Base-by-base conservation (phyloP, 2,797 vertebrate species). In the Nyctalus aviator region DNA sequence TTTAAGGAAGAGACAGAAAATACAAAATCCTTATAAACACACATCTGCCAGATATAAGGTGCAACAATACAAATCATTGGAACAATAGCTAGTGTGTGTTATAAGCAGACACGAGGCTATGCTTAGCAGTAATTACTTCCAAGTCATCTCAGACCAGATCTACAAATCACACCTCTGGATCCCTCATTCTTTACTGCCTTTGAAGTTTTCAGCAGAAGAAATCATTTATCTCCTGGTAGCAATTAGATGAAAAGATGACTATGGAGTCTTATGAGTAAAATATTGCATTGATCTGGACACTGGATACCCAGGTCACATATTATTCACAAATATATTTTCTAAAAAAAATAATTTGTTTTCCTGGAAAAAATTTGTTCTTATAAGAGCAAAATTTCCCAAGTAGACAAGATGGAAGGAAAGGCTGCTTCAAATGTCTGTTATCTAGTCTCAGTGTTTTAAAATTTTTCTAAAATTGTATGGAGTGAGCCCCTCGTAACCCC, bases 1-100 rank as follows among this genome's bases (percentile, higher is more conserved):
- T 92, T 94, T 81, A 84, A 97, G 94, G 75, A 23, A 94, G 15
- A 90, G 79, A 32, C 41, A 95, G 87, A 72, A 94, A 89, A 25
- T 41, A 66, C 50, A 92, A 87, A 88, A 89, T 94, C 25, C 62
- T 91, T 62, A 72, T 84, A 95, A 84, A 84, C 57, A 87, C 82
- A 68, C 68, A 32, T 46, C 89, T 30, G 46, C 32, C 87, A 41
- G 35, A 44, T 73, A 68, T 59, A 53, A 78, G 68, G 71, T 69
- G 20, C 41, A 95, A 77, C 78, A 89, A 77, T 35, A 93, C 25
- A 78, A 93, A 66, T 78, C 48, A 84, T n/a, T 64, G 71, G 37
- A 94, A 78, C 0, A 66, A 55, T 35, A 91, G 57, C 68, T 35
- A 82, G 8, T n/a, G 53, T 75, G 50, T 79, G 53, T 71, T 46